These are phyloP conservation scores for Malthinus flaveolus DNA, from an alignment of 2,888 invertebrate genomes.

Conservation along the genomic window DNA sequence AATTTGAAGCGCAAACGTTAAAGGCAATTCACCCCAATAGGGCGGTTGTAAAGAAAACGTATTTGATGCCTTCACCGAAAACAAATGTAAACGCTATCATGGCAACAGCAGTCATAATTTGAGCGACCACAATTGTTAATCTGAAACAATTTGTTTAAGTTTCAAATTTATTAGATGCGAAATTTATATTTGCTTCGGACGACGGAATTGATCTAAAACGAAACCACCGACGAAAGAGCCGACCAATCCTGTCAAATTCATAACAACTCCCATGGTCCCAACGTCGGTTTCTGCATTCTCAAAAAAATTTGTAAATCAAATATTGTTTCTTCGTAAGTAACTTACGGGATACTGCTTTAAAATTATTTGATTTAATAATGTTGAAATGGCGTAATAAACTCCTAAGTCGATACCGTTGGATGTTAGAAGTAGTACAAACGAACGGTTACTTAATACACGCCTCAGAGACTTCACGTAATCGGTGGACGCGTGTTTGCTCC, in stretches of 20 bases:
- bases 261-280: neutral
- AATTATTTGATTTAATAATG: neutral
- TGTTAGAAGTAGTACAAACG: neutral
- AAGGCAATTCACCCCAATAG: conserved; percentile 51
- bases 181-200: neutral
- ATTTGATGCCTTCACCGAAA: no score
- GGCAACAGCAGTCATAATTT: no score
- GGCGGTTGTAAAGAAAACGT: neutral
- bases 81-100: no score
- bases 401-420: neutral
- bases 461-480: neutral
- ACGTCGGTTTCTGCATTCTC: neutral
- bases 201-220: neutral
- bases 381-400: neutral
- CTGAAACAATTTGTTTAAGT: neutral
- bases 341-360: neutral
- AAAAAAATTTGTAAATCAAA: neutral
- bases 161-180: neutral
- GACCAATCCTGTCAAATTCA: neutral
- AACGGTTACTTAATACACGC: neutral
- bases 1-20: conserved; percentile 1
- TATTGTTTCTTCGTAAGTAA: no score
- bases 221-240: neutral
- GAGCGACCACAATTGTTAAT: neutral
- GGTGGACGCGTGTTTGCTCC: neutral